These are phyloP conservation scores for Vicugna pacos DNA, from an alignment of 2,113 vertebrate genomes.

Conservation along the genomic window DNA sequence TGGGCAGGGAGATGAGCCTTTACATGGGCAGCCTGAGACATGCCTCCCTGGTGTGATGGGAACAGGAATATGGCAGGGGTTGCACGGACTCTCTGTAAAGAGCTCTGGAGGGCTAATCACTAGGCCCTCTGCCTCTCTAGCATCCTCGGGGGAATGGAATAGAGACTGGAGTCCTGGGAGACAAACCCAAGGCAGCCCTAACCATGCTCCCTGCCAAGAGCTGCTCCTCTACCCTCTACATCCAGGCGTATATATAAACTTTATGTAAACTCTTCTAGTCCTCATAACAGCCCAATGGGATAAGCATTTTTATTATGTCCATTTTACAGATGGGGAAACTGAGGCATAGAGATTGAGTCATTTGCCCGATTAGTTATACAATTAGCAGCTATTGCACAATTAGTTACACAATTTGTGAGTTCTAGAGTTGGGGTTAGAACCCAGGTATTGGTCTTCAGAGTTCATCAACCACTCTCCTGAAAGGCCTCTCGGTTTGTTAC, in stretches of 20 bases:
- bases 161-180: background rate
- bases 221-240: background rate
- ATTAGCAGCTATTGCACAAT: background rate
- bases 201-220: background rate
- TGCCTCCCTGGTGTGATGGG: rapidly evolving
- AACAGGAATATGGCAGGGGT: rapidly evolving
- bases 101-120: background rate
- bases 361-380: background rate
- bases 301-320: background rate
- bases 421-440: background rate
- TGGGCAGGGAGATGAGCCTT: background rate
- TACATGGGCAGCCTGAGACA: background rate
- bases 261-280: background rate
- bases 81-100: background rate
- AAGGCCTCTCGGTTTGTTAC: background rate
- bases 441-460: background rate
- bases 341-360: background rate
- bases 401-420: background rate
- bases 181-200: background rate
- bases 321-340: background rate
- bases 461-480: background rate
- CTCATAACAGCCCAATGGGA: background rate
- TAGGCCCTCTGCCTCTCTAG: background rate
- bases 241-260: no score
- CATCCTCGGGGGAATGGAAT: background rate